These are phyloP conservation scores for Drosophila teissieri DNA, from an alignment of 1,140 invertebrate genomes.

Conservation along the genomic window DNA sequence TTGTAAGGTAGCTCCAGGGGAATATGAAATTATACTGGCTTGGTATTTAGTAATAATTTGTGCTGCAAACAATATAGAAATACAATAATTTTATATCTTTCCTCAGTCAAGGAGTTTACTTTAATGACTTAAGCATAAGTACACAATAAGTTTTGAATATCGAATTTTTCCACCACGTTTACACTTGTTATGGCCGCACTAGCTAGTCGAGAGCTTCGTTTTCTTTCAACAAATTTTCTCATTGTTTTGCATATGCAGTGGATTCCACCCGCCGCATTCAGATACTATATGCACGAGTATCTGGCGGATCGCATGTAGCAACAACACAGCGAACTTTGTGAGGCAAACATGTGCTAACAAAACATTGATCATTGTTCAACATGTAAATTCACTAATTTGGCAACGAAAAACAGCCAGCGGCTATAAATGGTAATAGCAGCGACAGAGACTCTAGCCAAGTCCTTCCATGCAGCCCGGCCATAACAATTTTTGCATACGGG, in stretches of 20 bases:
- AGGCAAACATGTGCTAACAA: constrained; percentile 81
- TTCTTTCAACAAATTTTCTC: constrained; percentile 44
- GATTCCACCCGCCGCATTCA: constrained; percentile 28
- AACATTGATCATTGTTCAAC: constrained; percentile 83
- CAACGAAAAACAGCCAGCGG: constrained; percentile 68
- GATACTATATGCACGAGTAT: constrained; percentile 40
- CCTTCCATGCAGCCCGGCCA: constrained; percentile 56
- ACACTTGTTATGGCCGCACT: constrained; percentile 50
- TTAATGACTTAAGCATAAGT: too few relatives aligned
- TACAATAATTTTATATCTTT: too few relatives aligned
- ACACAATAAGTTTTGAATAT: constrained; percentile 1
- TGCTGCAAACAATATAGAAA: too few relatives aligned
- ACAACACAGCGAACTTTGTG: constrained; percentile 35
- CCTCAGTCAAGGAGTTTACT: too few relatives aligned
- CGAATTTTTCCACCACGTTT: constrained; percentile 23
- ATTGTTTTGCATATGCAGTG: constrained; percentile 57
- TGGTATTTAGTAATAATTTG: background rate
- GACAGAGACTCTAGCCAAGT: constrained; percentile 44
- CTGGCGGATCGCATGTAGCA: constrained; percentile 38
- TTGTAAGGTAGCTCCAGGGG: background rate
- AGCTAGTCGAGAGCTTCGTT: constrained; percentile 19
- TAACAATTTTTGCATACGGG: constrained; percentile 80
- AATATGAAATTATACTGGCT: background rate
- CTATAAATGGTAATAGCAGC: constrained; percentile 79
- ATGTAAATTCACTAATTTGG: constrained; percentile 83